phyloP scores from a whole-genome alignment of 2,888 invertebrate species.

The Amblyjoppa fuscipennis region DNA sequence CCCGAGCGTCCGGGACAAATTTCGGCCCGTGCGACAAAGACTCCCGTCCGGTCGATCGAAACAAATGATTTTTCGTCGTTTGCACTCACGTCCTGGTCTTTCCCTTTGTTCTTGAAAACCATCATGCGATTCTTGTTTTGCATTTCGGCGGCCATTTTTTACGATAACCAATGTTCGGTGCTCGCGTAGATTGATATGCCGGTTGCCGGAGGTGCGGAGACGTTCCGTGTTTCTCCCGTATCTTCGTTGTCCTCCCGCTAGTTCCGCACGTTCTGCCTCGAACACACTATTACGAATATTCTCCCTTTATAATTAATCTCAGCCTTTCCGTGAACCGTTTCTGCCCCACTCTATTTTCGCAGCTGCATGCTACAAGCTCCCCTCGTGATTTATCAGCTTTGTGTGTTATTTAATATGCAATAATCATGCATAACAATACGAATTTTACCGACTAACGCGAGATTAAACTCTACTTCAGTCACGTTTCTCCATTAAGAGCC shows the following conservation, averaged over 20 bases:
- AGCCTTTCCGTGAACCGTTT: conserved; percentile 39
- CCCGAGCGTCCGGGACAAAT: background rate
- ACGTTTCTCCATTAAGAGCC: conserved; percentile 68
- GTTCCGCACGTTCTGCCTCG: conserved; percentile 11
- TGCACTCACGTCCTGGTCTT: conserved; percentile 98
- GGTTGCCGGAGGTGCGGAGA: conserved; percentile 72
- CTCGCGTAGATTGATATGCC: conserved; percentile 77
- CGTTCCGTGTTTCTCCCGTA: conserved; percentile 49
- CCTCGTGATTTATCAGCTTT: conserved; percentile 59
- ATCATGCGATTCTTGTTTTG: conserved; percentile 94
- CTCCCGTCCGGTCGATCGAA: background rate
- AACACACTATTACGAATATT: conserved; percentile 19
- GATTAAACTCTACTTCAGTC: conserved; percentile 61
- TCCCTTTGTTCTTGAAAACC: conserved; percentile 99
- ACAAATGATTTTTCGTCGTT: conserved; percentile 7
- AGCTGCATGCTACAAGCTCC: conserved; percentile 58
- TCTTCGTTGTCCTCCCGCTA: conserved; percentile 64
- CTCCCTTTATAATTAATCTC: background rate
- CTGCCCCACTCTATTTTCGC: conserved; percentile 60
- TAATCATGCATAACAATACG: conserved; percentile 76
- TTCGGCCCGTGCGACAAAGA: background rate
- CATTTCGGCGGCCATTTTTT: conserved; percentile 92
- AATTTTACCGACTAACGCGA: conserved; percentile 53
- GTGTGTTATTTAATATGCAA: conserved; percentile 76
- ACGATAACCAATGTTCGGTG: conserved; percentile 79